Conservation (phyloP, 1,140 invertebrate species). For the Zaprionus ornatus region DNA sequence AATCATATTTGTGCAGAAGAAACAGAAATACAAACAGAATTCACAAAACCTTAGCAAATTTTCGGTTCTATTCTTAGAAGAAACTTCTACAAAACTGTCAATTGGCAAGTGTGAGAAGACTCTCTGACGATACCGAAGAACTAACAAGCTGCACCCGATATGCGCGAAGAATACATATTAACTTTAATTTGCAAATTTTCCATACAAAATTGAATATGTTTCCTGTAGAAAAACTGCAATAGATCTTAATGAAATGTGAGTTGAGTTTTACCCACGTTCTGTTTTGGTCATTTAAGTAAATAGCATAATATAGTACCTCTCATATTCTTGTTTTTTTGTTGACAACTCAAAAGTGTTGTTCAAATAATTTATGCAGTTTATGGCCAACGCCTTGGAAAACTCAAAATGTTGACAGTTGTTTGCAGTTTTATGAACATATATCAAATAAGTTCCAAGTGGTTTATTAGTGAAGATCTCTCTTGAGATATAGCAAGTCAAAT, state of each 20-base stretch:
- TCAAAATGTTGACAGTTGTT: slow-evolving; percentile 11
- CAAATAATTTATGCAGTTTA: slow-evolving; percentile 18
- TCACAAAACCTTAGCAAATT: background rate
- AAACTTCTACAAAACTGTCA: background rate
- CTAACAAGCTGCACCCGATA: background rate
- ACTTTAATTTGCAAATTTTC: background rate
- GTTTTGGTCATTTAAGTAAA: background rate
- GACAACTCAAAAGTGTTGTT: slow-evolving; percentile 6
- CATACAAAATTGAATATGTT: background rate
- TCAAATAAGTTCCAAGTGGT: background rate
- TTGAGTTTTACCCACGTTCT: slow-evolving; percentile 1
- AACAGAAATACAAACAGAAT: slow-evolving; percentile 6
- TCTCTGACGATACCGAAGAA: background rate
- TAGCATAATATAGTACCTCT: background rate
- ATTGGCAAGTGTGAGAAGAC: background rate
- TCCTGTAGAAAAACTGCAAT: background rate
- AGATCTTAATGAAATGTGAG: background rate
- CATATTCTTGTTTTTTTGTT: slow-evolving; percentile 7
- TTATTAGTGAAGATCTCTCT: background rate
- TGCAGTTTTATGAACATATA: background rate
- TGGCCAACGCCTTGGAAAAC: slow-evolving; percentile 24
- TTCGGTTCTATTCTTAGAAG: background rate
- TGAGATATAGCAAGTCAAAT: background rate
- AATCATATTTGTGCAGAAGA: background rate
- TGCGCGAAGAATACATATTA: background rate